These are phyloP conservation scores for Rhabdomys pumilio DNA, from an alignment of 2,797 vertebrate genomes.

Conservation along the genomic window DNA sequence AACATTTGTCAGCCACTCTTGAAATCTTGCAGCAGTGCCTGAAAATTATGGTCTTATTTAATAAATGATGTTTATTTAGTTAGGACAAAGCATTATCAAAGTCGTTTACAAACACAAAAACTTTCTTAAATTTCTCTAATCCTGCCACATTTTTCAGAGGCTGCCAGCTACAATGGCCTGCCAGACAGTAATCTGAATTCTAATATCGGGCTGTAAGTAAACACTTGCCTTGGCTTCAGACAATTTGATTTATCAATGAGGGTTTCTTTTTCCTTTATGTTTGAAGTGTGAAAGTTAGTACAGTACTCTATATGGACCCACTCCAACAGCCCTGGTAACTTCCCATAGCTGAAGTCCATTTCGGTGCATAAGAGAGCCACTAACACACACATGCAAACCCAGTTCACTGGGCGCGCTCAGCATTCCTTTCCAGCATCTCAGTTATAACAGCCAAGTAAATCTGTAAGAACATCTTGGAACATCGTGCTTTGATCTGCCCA, in stretches of 20 bases:
- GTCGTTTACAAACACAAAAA: slow-evolving; percentile 28
- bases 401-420: background rate
- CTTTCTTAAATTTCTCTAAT: slow-evolving; percentile 48
- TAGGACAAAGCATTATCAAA: slow-evolving; percentile 32
- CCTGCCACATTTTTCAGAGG: slow-evolving; percentile 22
- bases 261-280: background rate
- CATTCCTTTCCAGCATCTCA: background rate
- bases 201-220: background rate
- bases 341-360: background rate
- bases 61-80: slow-evolving; percentile 78
- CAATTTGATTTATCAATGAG: background rate
- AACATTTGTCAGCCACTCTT: slow-evolving; percentile 48
- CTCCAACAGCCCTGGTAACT: background rate
- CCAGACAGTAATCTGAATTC: slow-evolving; percentile 19
- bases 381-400: background rate
- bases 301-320: background rate
- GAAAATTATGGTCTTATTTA: slow-evolving; percentile 48
- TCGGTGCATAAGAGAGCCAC: background rate
- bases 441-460: background rate
- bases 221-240: background rate
- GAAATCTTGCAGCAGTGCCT: background rate
- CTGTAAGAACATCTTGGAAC: background rate
- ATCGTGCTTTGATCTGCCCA: background rate
- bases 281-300: background rate
- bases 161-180: background rate